Base-by-base conservation (phyloP, 1,140 invertebrate species). In the Drosophila auraria region DNA sequence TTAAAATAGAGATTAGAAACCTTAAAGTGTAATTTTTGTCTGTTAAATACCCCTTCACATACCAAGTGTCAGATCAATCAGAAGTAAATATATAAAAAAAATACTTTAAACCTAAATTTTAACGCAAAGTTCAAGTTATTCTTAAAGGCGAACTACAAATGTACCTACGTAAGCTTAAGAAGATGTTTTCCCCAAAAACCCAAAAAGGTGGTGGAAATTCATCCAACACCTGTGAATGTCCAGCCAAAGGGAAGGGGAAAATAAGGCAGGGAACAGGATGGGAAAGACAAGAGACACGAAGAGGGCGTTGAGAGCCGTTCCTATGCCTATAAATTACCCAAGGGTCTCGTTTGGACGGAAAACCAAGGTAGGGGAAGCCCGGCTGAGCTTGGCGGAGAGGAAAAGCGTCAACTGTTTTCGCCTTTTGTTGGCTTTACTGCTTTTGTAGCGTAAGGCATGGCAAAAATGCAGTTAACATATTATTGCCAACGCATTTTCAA, bases 311-410 rank as follows among this genome's bases (percentile, higher is more conserved):
- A 70, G 49, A 17, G 47, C 47, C 33, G 23, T 62, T 7, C 61
- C 61, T 38, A 49, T 47, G 54, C 63, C 69, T 51, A 80, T 83
- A 83, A 83, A 80, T 83, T 71, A 80, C 70, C 82, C 72, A 63
- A 65, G 62, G 59, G 77, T 66, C 49, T 63, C 40, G 49, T 77
- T 76, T 40, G 12, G 12, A 14, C 15, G 30, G 25, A 6, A 45
- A 45, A 25, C 14, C 36, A 9, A 38, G 14, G 2, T 14, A 4
- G 25, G 20, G 30, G 47, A 9, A 38, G 15, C 12, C 5, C 14
- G 23, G 27, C 47, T 5, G 12, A 23, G 47, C 11, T 14, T 2
- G 5, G 14, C 0, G n/a, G 27, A 5, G 50, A n/a, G 15, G 33
- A 69, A 68, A 69, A 47, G 64, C 64, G 49, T 47, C 33, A 38